Conservation (phyloP, 2,888 invertebrate species). For the Trimorus sp. region DNA sequence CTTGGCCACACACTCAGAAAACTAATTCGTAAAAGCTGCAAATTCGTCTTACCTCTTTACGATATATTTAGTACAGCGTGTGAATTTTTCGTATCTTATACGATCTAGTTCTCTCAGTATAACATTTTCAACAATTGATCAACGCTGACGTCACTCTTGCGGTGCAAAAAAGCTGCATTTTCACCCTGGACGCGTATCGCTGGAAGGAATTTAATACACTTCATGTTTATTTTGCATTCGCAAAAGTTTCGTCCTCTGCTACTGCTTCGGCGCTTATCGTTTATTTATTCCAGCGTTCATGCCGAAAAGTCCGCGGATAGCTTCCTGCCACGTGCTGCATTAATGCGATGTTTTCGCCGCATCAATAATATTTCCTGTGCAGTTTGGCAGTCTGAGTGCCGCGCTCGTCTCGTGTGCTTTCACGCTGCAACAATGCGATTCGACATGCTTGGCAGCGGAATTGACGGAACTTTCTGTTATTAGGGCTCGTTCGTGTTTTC, state of each 20-base stretch:
- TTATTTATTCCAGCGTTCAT: slow-evolving; percentile 22
- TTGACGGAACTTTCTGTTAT: slow-evolving; percentile 21
- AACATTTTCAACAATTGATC: too few species aligned
- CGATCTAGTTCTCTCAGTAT: too few species aligned
- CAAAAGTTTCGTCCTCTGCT: neutral
- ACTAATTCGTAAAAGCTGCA: too few species aligned
- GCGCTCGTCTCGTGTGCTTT: slow-evolving; percentile 37
- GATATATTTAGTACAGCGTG: too few species aligned
- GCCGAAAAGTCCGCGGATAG: slow-evolving; percentile 4
- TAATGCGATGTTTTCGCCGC: slow-evolving; percentile 28
- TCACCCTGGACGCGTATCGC: neutral
- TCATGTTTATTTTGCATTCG: slow-evolving; percentile 9
- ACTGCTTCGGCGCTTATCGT: slow-evolving; percentile 9
- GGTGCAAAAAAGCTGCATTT: neutral
- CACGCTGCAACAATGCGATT: slow-evolving; percentile 25
- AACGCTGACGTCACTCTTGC: too few species aligned
- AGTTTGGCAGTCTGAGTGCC: slow-evolving; percentile 27
- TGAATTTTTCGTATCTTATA: too few species aligned
- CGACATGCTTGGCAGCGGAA: slow-evolving; percentile 17
- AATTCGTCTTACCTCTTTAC: too few species aligned
- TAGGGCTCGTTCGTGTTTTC: slow-evolving; percentile 27
- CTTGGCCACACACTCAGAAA: too few species aligned
- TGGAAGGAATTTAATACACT: slow-evolving; percentile 6
- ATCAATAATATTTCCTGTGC: slow-evolving; percentile 40
- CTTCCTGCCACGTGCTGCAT: slow-evolving; percentile 36